Base-by-base conservation (phyloP, 2,113 vertebrate species). In the Pelodiscus sinensis region DNA sequence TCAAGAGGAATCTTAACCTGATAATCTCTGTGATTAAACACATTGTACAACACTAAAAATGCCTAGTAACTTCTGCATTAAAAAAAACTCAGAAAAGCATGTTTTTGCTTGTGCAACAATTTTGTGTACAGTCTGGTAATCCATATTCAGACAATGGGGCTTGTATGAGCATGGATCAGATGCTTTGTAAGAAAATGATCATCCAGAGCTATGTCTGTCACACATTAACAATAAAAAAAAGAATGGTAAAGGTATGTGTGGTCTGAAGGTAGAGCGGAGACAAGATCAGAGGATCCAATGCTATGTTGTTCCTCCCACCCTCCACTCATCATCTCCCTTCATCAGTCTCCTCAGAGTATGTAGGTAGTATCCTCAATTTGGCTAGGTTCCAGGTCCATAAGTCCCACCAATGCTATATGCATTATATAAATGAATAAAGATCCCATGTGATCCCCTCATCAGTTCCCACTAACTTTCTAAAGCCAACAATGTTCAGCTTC, bases 1-100 rank as follows among this genome's bases (percentile, higher is more conserved):
- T 91, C 51, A 83, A 84, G 85, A 92, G 81, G 79, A 87, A 77
- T 94, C 93, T 13, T 92, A 89, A 92, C 94, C 60, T 93, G 81
- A 83, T 52, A 84, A 71, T 79, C 71, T 90, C 35, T 89, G 52
- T 35, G 35, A 73, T 92, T 94, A 90, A 92, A 89, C 57, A 79
- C 21, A 55, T 19, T 15, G 78, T 27, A 87, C n/a, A 52, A 85
- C 54, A 54, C 91, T 27, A 85, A 88, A 92, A 93, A 82, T 68
- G 38, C 54, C 13, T 22, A 86, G 27, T 18, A 84, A 81, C 88
- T 88, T 79, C 31, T 79, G 24, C 56, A 58, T 71, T 86, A 85
- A 87, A 71, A 87, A 85, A 88, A n/a, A 31, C 5, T 81, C 90
- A 89, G n/a, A 13, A 84, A 86, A 62, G 4, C 16, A 31, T 84